A percentile compares a stretch with the other conserved stretches of the same genome.
These are phyloP conservation scores for Cassiopea andromeda DNA, from an alignment of 30 jellyfish, hydroid and myxozoan genomes.

Conservation along the genomic window DNA sequence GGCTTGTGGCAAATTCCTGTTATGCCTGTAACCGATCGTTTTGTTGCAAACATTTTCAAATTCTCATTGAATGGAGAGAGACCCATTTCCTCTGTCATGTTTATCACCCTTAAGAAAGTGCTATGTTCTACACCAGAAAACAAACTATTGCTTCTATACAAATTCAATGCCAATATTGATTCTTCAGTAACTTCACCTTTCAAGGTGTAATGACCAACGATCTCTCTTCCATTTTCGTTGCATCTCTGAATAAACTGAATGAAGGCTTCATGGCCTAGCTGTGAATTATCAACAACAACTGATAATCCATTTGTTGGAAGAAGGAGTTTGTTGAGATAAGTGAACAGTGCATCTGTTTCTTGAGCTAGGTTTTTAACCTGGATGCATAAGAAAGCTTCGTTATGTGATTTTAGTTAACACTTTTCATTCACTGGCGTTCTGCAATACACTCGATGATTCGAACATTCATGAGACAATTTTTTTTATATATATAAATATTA, in stretches of 20 bases:
- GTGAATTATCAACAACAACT: not conserved
- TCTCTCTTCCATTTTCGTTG: not conserved
- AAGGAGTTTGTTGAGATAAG: not conserved
- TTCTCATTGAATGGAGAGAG: not conserved
- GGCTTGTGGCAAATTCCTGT: not conserved
- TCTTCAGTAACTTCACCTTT: not conserved
- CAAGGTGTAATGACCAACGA: not conserved
- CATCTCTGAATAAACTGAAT: not conserved
- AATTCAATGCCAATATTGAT: not conserved
- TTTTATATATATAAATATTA: no score
- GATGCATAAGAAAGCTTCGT: not conserved
- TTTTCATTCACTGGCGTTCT: not conserved
- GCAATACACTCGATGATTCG: not conserved
- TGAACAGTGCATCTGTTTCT: not conserved
- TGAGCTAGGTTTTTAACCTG: not conserved
- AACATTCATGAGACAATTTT: no score
- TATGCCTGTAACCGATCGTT: not conserved
- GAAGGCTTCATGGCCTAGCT: not conserved
- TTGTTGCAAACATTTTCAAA: not conserved
- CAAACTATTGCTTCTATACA: not conserved
- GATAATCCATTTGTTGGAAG: not conserved
- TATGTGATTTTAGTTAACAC: not conserved
- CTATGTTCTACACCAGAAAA: not conserved
- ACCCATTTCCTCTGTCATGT: conserved; percentile 2
- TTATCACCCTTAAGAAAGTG: not conserved